A percentile compares a stretch with the other conserved stretches of the same genome.
These are phyloP conservation scores for Apomyelois bistriatella DNA, from an alignment of 2,888 invertebrate species.

Conservation along the genomic window DNA sequence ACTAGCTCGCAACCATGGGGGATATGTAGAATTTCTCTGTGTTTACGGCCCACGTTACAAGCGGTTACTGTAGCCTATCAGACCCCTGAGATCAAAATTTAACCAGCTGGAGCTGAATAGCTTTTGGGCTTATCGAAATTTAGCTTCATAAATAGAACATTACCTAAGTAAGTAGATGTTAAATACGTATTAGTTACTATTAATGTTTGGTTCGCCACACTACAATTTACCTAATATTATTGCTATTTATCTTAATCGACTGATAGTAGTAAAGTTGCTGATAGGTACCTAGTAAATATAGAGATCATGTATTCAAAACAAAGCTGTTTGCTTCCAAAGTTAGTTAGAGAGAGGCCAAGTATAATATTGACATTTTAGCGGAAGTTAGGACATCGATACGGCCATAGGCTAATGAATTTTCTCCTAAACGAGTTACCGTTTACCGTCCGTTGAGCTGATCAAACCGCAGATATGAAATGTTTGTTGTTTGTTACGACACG, in stretches of 20 bases:
- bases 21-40: too few relatives aligned
- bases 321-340: slow-evolving; percentile 35
- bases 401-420: slow-evolving; percentile 49
- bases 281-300: background rate
- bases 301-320: slow-evolving; percentile 18
- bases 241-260: too few relatives aligned
- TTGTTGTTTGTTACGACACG: slow-evolving; percentile 12
- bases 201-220: background rate
- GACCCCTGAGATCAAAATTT: too few relatives aligned
- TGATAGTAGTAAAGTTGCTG: background rate
- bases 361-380: slow-evolving; percentile 51
- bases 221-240: too few relatives aligned
- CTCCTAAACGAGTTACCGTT: slow-evolving; percentile 37
- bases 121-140: too few relatives aligned
- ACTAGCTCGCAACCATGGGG: too few relatives aligned
- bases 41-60: too few relatives aligned
- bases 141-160: too few relatives aligned
- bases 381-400: slow-evolving; percentile 38
- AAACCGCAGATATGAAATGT: slow-evolving; percentile 8
- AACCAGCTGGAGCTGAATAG: too few relatives aligned
- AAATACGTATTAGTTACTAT: too few relatives aligned
- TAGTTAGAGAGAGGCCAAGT: slow-evolving; percentile 31
- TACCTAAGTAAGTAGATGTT: too few relatives aligned
- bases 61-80: too few relatives aligned
- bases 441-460: slow-evolving; percentile 24